Conservation (phyloP, 2,113 vertebrate genomes). For the Lepus americanus region DNA sequence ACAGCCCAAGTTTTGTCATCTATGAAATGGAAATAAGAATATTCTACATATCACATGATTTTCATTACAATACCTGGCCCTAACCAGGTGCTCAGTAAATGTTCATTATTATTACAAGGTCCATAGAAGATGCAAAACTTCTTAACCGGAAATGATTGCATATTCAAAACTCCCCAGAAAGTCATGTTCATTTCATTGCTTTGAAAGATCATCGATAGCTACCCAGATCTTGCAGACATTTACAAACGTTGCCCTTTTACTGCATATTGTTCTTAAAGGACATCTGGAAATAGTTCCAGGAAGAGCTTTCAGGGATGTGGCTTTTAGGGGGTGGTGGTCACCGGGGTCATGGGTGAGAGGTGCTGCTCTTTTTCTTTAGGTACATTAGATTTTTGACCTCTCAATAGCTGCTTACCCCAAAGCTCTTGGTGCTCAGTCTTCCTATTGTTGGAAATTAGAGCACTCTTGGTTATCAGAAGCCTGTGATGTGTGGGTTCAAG, state of each 20-base stretch:
- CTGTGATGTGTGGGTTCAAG: neutral
- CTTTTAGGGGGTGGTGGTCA: neutral
- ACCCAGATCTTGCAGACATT: neutral
- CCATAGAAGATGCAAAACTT: slow-evolving; percentile 15
- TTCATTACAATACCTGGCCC: neutral
- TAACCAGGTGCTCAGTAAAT: neutral
- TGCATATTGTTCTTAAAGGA: neutral
- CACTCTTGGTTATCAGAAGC: neutral
- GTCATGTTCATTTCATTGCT: neutral
- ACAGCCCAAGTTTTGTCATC: neutral
- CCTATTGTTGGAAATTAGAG: neutral
- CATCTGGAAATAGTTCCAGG: neutral
- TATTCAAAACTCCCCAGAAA: neutral
- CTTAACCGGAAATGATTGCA: neutral
- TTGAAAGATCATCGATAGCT: neutral
- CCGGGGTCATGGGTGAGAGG: neutral
- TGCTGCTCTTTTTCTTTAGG: neutral
- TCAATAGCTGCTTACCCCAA: neutral
- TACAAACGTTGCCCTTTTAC: neutral
- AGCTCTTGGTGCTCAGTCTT: neutral
- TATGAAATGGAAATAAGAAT: neutral
- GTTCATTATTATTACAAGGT: neutral
- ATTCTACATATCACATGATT: neutral
- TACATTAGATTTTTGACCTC: neutral
- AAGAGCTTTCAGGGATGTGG: neutral